Conservation (phyloP, 2,888 invertebrate genomes). For the Dasypolia templi region DNA sequence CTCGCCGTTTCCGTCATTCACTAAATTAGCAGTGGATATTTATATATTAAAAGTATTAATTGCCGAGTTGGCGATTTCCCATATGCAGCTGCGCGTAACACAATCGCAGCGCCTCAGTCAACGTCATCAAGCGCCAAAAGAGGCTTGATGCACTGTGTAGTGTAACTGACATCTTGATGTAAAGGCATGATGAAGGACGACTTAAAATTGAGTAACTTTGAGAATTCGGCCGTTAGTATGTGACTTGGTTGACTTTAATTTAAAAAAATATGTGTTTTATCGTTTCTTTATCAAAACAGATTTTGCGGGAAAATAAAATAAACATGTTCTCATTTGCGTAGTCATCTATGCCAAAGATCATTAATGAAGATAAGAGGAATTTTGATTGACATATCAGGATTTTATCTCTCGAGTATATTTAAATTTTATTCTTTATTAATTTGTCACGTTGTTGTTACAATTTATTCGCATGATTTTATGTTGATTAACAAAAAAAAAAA, state of each 20-base stretch:
- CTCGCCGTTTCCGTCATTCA: not conserved
- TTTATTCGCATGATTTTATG: not conserved
- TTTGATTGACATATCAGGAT: not conserved
- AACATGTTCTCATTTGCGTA: not conserved
- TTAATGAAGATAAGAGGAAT: slow-evolving; percentile 11
- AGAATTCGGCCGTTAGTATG: slow-evolving; percentile 18
- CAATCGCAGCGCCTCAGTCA: not conserved
- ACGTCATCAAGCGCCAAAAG: not conserved
- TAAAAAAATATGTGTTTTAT: not conserved
- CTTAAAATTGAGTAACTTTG: slow-evolving; percentile 27
- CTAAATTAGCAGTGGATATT: not conserved
- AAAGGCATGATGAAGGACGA: not conserved
- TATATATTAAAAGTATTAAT: not conserved
- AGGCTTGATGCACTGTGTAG: too few species aligned
- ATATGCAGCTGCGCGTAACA: not conserved
- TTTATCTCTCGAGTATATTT: not conserved
- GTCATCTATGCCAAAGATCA: slow-evolving; percentile 2
- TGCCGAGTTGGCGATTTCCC: not conserved
- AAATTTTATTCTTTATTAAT: not conserved
- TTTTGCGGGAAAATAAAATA: not conserved
- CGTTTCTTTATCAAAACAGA: not conserved
- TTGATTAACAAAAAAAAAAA: too few species aligned
- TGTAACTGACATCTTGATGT: not conserved
- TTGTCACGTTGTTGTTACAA: not conserved
- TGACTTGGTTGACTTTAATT: slow-evolving; percentile 52